phyloP scores from a whole-genome alignment of 2,888 invertebrate genomes.

The Bursaphelenchus okinawaensis region DNA sequence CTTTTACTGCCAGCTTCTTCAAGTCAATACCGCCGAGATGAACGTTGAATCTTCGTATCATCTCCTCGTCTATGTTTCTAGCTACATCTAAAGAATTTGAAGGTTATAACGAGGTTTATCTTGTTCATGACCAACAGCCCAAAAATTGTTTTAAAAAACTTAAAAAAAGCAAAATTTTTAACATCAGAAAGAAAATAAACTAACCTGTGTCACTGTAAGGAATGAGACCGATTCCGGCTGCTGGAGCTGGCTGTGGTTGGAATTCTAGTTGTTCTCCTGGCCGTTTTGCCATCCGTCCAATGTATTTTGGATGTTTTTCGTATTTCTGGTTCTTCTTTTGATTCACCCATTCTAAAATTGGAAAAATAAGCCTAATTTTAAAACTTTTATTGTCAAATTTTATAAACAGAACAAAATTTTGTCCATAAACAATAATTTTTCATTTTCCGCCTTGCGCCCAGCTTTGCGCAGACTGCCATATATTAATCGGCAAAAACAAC shows the following conservation, averaged over 20 bases:
- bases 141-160: not conserved
- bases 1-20: constrained; percentile 25
- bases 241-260: constrained; percentile 32
- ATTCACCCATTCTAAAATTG: constrained; percentile 9
- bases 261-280: constrained; percentile 35
- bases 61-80: constrained; percentile 30
- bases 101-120: no score
- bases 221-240: constrained; percentile 1
- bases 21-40: constrained; percentile 36
- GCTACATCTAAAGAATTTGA: constrained; percentile 29
- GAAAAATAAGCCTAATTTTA: constrained; percentile 2
- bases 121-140: no score
- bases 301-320: constrained; percentile 2
- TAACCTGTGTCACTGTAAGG: constrained; percentile 18
- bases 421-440: no score
- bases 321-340: constrained; percentile 4
- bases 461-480: no score
- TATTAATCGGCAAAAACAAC: no score
- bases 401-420: no score
- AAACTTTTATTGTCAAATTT: no score
- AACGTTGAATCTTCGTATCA: constrained; percentile 24
- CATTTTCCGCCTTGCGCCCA: no score
- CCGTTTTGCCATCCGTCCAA: constrained; percentile 10
- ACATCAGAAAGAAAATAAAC: not conserved
- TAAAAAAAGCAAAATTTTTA: no score